Conservation (phyloP, 2,888 invertebrate species). For the Timema podura region DNA sequence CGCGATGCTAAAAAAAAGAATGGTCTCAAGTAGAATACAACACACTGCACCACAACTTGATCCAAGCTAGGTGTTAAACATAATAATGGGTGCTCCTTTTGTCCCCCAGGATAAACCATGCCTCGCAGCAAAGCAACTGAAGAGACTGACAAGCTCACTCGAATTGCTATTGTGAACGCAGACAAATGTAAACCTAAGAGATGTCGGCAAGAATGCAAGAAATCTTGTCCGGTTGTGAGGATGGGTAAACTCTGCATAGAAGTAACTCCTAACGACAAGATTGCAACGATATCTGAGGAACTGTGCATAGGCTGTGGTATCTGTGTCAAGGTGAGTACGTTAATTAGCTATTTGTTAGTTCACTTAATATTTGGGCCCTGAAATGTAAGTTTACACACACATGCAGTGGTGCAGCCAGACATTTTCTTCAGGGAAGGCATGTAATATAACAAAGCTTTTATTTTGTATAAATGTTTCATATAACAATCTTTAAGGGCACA, state of each 20-base stretch:
- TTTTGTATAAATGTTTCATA: too few species aligned
- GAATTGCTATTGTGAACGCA: constrained; percentile 96
- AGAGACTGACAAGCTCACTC: constrained; percentile 88
- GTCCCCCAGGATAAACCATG: constrained; percentile 44
- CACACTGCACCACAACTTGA: too few species aligned
- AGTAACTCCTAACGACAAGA: constrained; percentile 92
- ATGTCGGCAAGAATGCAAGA: constrained; percentile 98
- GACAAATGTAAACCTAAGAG: constrained; percentile 99
- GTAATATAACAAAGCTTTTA: too few species aligned
- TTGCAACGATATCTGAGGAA: constrained; percentile 96
- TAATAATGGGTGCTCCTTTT: too few species aligned
- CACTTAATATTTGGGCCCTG: too few species aligned
- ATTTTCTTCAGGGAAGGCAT: too few species aligned
- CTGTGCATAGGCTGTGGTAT: constrained; percentile 99
- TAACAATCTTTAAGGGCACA: too few species aligned
- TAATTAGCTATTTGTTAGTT: neutral
- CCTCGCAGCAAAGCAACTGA: constrained; percentile 69
- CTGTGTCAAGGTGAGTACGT: constrained; percentile 81
- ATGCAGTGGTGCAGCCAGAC: too few species aligned
- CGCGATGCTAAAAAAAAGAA: too few species aligned
- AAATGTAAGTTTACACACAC: too few species aligned
- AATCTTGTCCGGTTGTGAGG: constrained; percentile 96
- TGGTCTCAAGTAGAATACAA: too few species aligned
- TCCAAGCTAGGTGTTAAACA: too few species aligned
- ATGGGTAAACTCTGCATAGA: constrained; percentile 99